phyloP scores from a whole-genome alignment of 2,888 invertebrate genomes.

The Apocheima hispidaria region DNA sequence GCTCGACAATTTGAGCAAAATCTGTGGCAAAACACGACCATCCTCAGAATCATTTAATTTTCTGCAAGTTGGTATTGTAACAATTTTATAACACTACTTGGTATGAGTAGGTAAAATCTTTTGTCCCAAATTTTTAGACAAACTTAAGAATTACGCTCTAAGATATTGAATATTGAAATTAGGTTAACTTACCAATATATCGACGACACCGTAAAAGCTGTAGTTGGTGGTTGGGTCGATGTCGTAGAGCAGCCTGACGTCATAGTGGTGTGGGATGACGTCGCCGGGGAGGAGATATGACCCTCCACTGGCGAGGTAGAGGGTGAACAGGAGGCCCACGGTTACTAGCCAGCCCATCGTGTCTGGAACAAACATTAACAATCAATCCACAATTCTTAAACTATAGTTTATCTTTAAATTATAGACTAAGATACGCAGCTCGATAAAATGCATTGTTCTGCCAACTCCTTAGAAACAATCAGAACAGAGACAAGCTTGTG shows the following conservation, averaged over 20 bases:
- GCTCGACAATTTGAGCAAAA: too few relatives aligned
- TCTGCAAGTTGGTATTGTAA: too few relatives aligned
- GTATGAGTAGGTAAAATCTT: too few relatives aligned
- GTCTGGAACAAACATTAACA: slow-evolving; percentile 32
- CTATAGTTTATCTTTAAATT: not conserved
- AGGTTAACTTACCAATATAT: slow-evolving; percentile 82
- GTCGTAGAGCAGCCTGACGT: slow-evolving; percentile 70
- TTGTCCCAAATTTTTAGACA: too few relatives aligned
- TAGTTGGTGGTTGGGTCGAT: slow-evolving; percentile 81
- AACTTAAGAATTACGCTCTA: not conserved
- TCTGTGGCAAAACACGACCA: too few relatives aligned
- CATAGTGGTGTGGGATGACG: slow-evolving; percentile 83
- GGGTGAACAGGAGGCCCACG: slow-evolving; percentile 47
- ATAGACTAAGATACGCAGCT: too few relatives aligned
- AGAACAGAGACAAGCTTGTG: not conserved
- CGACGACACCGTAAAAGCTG: slow-evolving; percentile 85
- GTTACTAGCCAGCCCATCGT: slow-evolving; percentile 53
- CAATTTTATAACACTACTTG: too few relatives aligned
- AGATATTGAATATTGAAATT: not conserved
- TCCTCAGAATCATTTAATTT: too few relatives aligned
- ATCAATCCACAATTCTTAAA: too few relatives aligned
- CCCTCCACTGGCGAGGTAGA: slow-evolving; percentile 47
- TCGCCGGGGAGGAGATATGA: slow-evolving; percentile 82
- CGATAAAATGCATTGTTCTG: too few relatives aligned
- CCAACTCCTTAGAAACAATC: too few relatives aligned